Evolutionary conservation across 2,888 invertebrate species (phyloP).

Genomic region (Encarsia formosa): DNA sequence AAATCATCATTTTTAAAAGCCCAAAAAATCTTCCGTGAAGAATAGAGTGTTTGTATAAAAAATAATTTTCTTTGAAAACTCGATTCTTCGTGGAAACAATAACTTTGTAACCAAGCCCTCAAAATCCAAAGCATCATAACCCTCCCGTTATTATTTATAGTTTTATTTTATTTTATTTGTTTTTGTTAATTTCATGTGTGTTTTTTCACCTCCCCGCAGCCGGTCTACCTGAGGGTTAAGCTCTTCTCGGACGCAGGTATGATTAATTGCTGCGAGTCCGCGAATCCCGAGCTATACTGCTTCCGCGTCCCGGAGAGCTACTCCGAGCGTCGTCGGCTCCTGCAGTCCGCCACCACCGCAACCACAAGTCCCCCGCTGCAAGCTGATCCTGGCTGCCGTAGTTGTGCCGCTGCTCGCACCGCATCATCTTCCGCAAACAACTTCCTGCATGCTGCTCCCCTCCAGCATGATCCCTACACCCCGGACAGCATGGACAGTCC

Average conservation of each 20-base stretch:
- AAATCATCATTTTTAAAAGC: no score
- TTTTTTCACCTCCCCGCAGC: no score
- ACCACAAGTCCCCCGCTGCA: neutral
- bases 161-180: no score
- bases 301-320: constrained; percentile 48
- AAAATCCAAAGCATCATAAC: no score
- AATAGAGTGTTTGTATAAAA: no score
- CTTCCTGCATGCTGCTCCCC: constrained; percentile 55
- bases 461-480: constrained; percentile 69
- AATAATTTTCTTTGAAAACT: no score
- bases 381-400: constrained; percentile 46
- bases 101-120: no score
- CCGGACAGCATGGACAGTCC: constrained; percentile 79
- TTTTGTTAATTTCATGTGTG: no score
- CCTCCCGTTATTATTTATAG: no score
- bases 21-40: no score
- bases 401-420: constrained; percentile 27
- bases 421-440: constrained; percentile 37
- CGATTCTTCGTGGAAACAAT: no score
- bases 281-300: constrained; percentile 40
- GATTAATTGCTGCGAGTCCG: constrained; percentile 59
- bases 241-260: constrained; percentile 75
- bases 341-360: neutral
- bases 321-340: constrained; percentile 13
- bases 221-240: constrained; percentile 71